Evolutionary conservation across 1,140 invertebrate genomes (phyloP).

Genomic region (Bombus confusus): DNA sequence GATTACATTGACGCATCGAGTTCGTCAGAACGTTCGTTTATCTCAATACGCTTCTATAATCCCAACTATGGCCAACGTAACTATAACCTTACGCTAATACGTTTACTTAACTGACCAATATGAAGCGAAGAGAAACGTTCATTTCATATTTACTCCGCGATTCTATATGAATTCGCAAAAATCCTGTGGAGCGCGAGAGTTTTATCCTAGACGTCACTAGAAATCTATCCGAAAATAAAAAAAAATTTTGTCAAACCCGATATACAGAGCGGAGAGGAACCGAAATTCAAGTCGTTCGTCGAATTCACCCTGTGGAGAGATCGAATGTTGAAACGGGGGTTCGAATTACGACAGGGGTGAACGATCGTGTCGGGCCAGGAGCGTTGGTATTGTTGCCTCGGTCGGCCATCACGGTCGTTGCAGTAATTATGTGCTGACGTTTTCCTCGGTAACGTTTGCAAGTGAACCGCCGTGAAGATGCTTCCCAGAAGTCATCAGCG

Average conservation of each 20-base stretch:
- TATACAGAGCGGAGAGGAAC: not conserved
- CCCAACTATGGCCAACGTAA: too few species aligned
- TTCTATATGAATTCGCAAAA: too few species aligned
- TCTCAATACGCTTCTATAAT: too few species aligned
- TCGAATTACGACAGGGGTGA: constrained; percentile 19
- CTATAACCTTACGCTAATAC: too few species aligned
- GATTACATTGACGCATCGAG: too few species aligned
- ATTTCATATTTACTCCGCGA: too few species aligned
- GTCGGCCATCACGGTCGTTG: constrained; percentile 71
- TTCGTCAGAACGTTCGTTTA: too few species aligned
- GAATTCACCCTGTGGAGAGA: not conserved
- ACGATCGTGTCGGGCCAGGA: constrained; percentile 29
- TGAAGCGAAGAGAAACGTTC: too few species aligned
- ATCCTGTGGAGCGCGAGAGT: too few species aligned
- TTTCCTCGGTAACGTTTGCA: constrained; percentile 67
- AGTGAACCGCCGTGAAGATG: constrained; percentile 68
- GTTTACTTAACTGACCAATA: too few species aligned
- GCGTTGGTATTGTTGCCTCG: constrained; percentile 29
- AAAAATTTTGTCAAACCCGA: not conserved
- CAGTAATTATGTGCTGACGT: constrained; percentile 77
- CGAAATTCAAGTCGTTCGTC: not conserved
- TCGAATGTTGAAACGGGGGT: not conserved
- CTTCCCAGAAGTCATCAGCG: constrained; percentile 75
- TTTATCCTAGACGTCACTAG: too few species aligned
- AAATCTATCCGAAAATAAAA: not conserved